Base-by-base conservation (phyloP, 1,140 invertebrate species). In the Cyclina sinensis region DNA sequence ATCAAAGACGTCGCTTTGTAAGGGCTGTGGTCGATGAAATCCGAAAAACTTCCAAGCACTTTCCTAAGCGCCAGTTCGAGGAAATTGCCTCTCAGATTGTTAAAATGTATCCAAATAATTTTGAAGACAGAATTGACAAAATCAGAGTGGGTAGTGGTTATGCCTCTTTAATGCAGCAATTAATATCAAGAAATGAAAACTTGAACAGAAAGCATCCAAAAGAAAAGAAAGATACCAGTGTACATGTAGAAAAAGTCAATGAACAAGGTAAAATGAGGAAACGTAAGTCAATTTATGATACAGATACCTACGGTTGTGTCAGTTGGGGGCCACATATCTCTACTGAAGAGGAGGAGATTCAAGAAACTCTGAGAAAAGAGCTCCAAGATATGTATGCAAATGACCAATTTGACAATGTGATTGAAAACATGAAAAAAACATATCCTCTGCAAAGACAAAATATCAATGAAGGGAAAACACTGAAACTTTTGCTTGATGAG, bases 151-250 rank as follows among this genome's bases (percentile, higher is more conserved):
- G 70, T 5, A 43, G 16, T 37, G 70, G 70, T 3, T 74, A 74
- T 74, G 70, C 39, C 27, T 74, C 70, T 3, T n/a, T 74, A 7
- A 11, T 74, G 14, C 39, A 74, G 27, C 70, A 74, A 24, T 74
- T 74, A 12, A 39, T 74, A 3, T 74, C n/a, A 43, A 74, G 70
- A 74, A 74, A 74, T 74, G 35, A 74, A 24, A 74, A 74, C n/a
- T 24, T 74, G 2, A 74, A 74, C 11, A 43, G 39, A 43, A 74
- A 39, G 43, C 9, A 30, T 65, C 32, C n/a, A 5, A 11, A 74
- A 39, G 27, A 43, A 24, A n/a, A 32, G 27, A 21, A 39, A 12
- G 11, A 32, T 74, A 24, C n/a, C n/a, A n/a, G n/a, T n/a, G n/a
- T n/a, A n/a, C n/a, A n/a, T n/a, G 39, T 24, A 14, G 4, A 9